Evolutionary conservation across 2,888 invertebrate genomes (phyloP).

Genomic region (Drosophila anceps): DNA sequence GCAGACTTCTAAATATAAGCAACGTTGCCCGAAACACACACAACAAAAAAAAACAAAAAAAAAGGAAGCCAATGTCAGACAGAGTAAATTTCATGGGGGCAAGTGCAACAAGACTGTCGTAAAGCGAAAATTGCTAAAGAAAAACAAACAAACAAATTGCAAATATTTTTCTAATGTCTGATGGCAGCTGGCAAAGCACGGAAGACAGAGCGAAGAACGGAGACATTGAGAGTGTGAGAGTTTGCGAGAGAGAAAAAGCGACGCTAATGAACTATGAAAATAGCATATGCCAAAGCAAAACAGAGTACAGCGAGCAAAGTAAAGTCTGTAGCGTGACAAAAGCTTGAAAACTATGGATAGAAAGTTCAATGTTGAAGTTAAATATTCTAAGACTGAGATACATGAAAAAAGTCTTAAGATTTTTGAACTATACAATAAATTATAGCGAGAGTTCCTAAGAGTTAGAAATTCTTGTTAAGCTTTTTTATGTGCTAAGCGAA

Average conservation of each 20-base stretch:
- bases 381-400: not conserved
- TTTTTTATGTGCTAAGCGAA: too few species aligned
- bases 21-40: not conserved
- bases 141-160: constrained; percentile 41
- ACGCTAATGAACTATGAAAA: constrained; percentile 71
- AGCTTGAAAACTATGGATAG: constrained; percentile 1
- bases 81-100: constrained; percentile 23
- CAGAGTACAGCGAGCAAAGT: constrained; percentile 19
- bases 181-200: constrained; percentile 48
- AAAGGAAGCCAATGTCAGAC: constrained; percentile 54
- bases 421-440: not conserved
- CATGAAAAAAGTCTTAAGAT: not conserved
- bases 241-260: constrained; percentile 5
- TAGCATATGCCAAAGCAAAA: constrained; percentile 49
- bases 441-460: not conserved
- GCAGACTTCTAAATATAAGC: constrained; percentile 9
- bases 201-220: constrained; percentile 8
- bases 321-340: not conserved
- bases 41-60: constrained; percentile 1
- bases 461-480: too few species aligned
- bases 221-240: constrained; percentile 7
- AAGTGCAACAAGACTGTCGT: constrained; percentile 12
- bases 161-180: constrained; percentile 77
- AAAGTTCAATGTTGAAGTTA: not conserved
- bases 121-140: constrained; percentile 29